These are phyloP conservation scores for Coracias cyanogaster DNA, from an alignment of 2,797 vertebrate species.

Conservation along the genomic window DNA sequence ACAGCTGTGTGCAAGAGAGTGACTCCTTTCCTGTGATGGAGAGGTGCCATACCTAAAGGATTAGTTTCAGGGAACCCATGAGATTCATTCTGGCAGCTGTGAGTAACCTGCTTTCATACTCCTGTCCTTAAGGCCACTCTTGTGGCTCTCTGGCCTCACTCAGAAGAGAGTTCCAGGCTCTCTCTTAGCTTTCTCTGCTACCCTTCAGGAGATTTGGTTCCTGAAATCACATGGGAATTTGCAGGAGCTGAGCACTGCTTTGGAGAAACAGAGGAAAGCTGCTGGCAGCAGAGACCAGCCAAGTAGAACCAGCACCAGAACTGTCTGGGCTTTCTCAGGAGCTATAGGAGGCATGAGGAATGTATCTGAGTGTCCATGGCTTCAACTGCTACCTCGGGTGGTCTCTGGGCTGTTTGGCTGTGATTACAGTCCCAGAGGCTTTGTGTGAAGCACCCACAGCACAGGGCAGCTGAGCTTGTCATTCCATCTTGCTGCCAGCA, in stretches of 20 bases:
- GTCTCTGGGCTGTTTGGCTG: background rate
- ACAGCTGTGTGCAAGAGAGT: background rate
- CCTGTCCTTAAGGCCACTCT: background rate
- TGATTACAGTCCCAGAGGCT: background rate
- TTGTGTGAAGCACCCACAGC: rapidly evolving
- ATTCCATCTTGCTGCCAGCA: background rate
- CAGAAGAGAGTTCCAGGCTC: background rate
- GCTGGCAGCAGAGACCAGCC: background rate
- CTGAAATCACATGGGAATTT: background rate
- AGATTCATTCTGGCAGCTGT: background rate
- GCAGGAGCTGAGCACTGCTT: background rate
- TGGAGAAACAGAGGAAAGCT: background rate
- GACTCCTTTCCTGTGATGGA: constrained; percentile 3
- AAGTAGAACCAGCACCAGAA: background rate
- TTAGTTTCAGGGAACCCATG: background rate
- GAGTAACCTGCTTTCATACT: background rate
- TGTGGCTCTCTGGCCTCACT: background rate
- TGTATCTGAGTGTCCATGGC: background rate
- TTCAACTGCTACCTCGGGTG: background rate
- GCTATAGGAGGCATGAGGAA: background rate
- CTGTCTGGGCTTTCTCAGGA: background rate
- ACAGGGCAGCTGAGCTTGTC: rapidly evolving
- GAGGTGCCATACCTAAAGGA: background rate
- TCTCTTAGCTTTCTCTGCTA: background rate
- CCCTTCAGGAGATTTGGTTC: background rate